Evolutionary conservation across 2,888 invertebrate genomes (phyloP), one percentile per base, ranked within the genome.

Genomic region (Microctonus brassicae): DNA sequence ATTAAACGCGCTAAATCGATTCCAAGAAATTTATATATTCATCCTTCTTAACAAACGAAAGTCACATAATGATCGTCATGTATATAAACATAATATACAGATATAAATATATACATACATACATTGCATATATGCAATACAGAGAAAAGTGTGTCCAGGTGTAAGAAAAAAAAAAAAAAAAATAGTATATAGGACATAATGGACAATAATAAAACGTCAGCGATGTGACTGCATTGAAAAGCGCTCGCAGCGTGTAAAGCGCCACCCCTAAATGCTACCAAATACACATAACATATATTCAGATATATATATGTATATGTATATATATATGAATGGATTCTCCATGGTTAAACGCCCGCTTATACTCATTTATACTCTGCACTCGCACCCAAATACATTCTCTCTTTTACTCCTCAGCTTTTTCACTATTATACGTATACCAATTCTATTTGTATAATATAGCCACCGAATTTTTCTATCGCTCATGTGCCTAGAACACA

Each of bases 241-340:
- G 69, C 42, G 1, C 47, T 60, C 52, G 70, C 55, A 73, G 69
- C 75, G 72, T 63, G 73, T 69, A n/a, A 58, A 80, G 76, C 80
- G 77, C 79, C 80, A 81, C 78, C 82, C 82, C 81, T 80, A 76
- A 80, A 79, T 73, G 77, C 71, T 76, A 66, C 70, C 57, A 70
- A 73, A 61, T 60, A 67, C 62, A 74, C 77, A 80, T 80, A 39
- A n/a, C n/a, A n/a, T n/a, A 39, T 5, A 47, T 47, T 47, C 47
- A 78, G 80, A n/a, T n/a, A n/a, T n/a, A n/a, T n/a, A n/a, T n/a
- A n/a, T n/a, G n/a, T n/a, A n/a, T n/a, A n/a, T n/a, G n/a, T n/a
- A n/a, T n/a, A n/a, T n/a, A n/a, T n/a, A n/a, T n/a, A 78, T 82
- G 81, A 83, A 84, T 84, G 79, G 79, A 77, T 81, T 73, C 70